Conservation (phyloP, 2,888 invertebrate genomes). For the Trachelus troglodyta region DNA sequence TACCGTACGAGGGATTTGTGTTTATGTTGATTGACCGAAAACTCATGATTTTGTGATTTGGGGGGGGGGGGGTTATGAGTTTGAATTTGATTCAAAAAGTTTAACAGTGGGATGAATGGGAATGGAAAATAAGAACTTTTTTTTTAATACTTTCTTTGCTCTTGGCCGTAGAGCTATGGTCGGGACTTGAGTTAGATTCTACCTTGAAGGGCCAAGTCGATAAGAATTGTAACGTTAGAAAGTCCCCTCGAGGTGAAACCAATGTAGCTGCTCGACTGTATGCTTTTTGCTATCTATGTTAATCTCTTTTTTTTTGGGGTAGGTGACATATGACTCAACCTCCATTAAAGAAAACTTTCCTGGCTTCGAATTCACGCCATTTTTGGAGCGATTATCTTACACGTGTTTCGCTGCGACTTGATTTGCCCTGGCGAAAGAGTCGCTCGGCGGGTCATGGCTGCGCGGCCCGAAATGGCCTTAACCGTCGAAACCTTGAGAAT, state of each 20-base stretch:
- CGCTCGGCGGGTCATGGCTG: background rate
- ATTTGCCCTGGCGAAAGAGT: background rate
- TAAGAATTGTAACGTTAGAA: too few relatives aligned
- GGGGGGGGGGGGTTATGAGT: background rate
- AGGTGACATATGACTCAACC: background rate
- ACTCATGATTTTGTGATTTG: background rate
- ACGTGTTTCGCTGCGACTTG: background rate
- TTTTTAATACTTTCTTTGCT: background rate
- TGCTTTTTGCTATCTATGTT: background rate
- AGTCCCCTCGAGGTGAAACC: too few relatives aligned
- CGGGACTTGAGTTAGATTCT: too few relatives aligned
- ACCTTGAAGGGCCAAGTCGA: too few relatives aligned
- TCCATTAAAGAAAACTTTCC: background rate
- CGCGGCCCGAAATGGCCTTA: background rate
- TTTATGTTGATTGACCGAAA: too few relatives aligned
- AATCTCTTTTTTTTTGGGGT: background rate
- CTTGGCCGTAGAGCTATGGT: background rate
- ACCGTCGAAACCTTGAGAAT: background rate
- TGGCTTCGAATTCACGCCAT: background rate
- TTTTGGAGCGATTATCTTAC: background rate
- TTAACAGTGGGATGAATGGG: background rate
- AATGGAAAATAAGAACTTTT: background rate
- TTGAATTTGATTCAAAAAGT: background rate
- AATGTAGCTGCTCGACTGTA: too few relatives aligned
- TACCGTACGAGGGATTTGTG: too few relatives aligned